A percentile compares a stretch with the other conserved stretches of the same genome.
These are phyloP conservation scores for Anthopleura xanthogrammica DNA, from an alignment of 92 coral and sea anemone species.

Conservation along the genomic window DNA sequence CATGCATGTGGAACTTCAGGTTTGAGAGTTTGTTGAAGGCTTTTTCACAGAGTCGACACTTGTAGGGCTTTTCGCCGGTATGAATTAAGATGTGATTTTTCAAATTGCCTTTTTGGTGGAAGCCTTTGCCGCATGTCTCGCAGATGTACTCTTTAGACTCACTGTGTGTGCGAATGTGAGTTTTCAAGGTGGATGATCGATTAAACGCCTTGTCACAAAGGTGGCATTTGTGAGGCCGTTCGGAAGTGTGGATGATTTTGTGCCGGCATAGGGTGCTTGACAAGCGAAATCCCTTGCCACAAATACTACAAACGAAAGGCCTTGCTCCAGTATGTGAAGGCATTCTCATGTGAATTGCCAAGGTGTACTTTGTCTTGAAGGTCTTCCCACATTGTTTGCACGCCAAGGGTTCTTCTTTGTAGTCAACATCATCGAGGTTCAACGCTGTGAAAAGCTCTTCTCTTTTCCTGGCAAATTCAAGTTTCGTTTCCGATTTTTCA, in stretches of 20 bases:
- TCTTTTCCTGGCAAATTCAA: slow-evolving; percentile 14
- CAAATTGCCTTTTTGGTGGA: slow-evolving; percentile 89
- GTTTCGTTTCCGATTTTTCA: not conserved
- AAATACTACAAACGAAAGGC: slow-evolving; percentile 81
- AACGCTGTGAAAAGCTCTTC: slow-evolving; percentile 12
- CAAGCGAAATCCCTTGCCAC: slow-evolving; percentile 86
- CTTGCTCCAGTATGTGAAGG: slow-evolving; percentile 83
- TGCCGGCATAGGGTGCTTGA: slow-evolving; percentile 87
- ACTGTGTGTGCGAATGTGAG: slow-evolving; percentile 83
- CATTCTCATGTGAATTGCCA: slow-evolving; percentile 85
- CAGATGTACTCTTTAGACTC: slow-evolving; percentile 78
- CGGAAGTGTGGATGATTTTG: slow-evolving; percentile 84
- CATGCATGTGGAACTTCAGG: slow-evolving; percentile 82
- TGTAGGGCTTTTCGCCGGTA: slow-evolving; percentile 87
- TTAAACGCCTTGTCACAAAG: slow-evolving; percentile 82
- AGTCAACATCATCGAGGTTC: slow-evolving; percentile 28
- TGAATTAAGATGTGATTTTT: slow-evolving; percentile 82
- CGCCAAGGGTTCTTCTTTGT: slow-evolving; percentile 50
- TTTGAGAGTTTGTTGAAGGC: slow-evolving; percentile 89
- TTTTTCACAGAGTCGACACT: slow-evolving; percentile 72
- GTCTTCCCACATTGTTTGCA: slow-evolving; percentile 86
- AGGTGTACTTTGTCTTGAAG: slow-evolving; percentile 84
- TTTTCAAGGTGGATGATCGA: slow-evolving; percentile 83
- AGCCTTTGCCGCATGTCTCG: slow-evolving; percentile 79
- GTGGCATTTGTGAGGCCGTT: slow-evolving; percentile 80